Conservation (phyloP, 2,797 vertebrate species). For the Myotis planiceps region DNA sequence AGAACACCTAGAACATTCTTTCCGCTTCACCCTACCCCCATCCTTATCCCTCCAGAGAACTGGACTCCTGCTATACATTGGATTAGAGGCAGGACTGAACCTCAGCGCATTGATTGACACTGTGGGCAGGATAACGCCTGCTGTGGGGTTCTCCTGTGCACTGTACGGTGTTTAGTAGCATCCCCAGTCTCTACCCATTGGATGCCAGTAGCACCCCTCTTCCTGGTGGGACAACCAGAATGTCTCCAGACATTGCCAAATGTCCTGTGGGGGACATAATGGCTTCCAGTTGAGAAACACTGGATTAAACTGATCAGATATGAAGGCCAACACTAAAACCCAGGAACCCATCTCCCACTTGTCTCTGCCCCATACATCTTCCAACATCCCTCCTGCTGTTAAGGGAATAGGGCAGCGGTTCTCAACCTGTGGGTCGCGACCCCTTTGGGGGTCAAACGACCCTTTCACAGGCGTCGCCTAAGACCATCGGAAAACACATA, state of each 20-base stretch:
- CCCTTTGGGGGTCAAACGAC: too few species aligned
- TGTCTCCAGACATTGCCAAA: not conserved
- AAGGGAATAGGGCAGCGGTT: not conserved
- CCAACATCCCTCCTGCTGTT: too few species aligned
- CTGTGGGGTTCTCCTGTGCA: not conserved
- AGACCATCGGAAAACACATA: too few species aligned
- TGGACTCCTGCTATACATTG: not conserved
- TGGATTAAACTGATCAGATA: not conserved
- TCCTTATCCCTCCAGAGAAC: not conserved
- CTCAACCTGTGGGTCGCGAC: too few species aligned
- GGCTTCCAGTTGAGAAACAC: not conserved
- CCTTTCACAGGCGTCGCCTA: too few species aligned
- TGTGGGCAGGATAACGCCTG: not conserved
- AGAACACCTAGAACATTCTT: not conserved
- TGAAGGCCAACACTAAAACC: not conserved
- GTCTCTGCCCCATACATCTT: not conserved
- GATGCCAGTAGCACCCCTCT: not conserved
- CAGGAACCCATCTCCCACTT: not conserved
- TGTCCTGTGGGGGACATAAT: not conserved
- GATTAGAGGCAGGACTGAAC: not conserved
- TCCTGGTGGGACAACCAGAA: not conserved
- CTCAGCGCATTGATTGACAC: accelerated
- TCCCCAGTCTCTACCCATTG: not conserved
- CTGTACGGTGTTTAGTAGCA: not conserved
- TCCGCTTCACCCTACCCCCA: not conserved